Conservation (phyloP, 2,888 invertebrate genomes). For the Mantis religiosa region DNA sequence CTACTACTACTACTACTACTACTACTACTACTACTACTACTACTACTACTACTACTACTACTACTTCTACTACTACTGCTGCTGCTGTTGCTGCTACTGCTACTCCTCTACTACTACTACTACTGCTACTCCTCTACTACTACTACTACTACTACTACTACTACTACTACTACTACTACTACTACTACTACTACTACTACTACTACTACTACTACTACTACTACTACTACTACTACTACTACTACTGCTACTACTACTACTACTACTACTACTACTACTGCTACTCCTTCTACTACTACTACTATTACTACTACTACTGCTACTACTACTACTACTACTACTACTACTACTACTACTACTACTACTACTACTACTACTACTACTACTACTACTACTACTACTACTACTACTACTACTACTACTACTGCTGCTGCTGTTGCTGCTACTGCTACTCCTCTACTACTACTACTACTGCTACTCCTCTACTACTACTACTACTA, state of each 20-base stretch:
- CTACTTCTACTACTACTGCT: neutral
- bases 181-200: neutral
- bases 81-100: neutral
- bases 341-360: neutral
- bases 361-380: neutral
- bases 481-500: neutral
- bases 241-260: neutral
- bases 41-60: neutral
- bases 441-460: neutral
- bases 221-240: neutral
- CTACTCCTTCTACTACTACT: too few species aligned
- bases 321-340: neutral
- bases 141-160: neutral
- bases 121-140: neutral
- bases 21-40: neutral
- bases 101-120: too few species aligned
- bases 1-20: neutral
- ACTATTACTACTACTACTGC: too few species aligned
- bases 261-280: too few species aligned
- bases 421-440: neutral
- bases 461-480: neutral
- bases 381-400: neutral
- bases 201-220: neutral
- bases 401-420: neutral
- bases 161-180: neutral